phyloP scores from a whole-genome alignment of 2,797 vertebrate species.

The Buphagus erythrorhynchus region DNA sequence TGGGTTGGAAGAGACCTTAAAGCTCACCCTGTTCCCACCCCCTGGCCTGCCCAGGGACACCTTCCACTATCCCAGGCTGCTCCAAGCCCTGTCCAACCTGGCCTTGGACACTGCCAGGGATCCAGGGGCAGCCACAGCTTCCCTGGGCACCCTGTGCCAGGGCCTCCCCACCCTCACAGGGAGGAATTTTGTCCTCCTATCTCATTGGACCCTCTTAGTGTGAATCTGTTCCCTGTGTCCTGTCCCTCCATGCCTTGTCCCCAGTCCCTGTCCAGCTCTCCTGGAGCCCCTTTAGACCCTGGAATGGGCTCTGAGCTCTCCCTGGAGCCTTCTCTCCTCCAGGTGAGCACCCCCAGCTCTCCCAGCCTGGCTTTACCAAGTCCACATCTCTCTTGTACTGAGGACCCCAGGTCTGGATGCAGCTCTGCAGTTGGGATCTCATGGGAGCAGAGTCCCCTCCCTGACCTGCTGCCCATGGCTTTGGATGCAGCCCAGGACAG shows the following conservation, averaged over 20 bases:
- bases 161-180: background rate
- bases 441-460: background rate
- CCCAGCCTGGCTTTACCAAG: background rate
- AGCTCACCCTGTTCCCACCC: background rate
- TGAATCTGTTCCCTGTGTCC: accelerated
- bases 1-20: background rate
- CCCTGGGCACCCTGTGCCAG: background rate
- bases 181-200: background rate
- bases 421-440: background rate
- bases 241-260: background rate
- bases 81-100: accelerated
- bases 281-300: background rate
- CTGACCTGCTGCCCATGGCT: accelerated
- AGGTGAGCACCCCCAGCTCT: background rate
- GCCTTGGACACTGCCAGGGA: background rate
- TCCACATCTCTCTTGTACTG: accelerated
- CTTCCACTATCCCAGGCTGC: accelerated
- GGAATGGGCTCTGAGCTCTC: background rate
- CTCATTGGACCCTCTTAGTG: background rate
- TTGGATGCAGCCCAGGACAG: background rate
- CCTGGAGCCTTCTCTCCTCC: background rate
- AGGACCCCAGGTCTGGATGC: background rate
- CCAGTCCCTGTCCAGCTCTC: background rate
- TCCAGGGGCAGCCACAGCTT: background rate
- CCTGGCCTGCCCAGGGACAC: background rate